These are phyloP conservation scores for Todiramphus saurophagus DNA, from an alignment of 2,113 vertebrate genomes.

Conservation along the genomic window DNA sequence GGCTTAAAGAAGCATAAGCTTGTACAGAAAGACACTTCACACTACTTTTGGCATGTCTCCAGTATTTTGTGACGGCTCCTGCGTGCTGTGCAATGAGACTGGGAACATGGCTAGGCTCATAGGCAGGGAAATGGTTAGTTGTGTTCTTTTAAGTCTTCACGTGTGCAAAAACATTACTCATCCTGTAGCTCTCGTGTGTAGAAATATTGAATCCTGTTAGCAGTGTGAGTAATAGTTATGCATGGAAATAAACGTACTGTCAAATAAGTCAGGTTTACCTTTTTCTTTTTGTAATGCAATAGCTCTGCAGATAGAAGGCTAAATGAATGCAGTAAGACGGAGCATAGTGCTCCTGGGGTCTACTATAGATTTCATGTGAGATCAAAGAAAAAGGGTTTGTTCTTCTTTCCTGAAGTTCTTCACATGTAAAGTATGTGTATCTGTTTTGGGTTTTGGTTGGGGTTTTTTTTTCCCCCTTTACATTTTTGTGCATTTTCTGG, in stretches of 20 bases:
- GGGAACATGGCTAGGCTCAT: neutral
- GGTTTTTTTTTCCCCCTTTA: neutral
- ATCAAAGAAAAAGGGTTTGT: neutral
- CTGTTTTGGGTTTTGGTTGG: neutral
- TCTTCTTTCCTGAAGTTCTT: neutral
- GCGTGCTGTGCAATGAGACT: neutral
- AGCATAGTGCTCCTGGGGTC: neutral
- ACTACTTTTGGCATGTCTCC: neutral
- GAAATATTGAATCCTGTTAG: slow-evolving; percentile 23
- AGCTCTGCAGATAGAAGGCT: neutral
- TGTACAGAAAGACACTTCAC: neutral
- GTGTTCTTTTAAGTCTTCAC: neutral
- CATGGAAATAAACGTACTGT: slow-evolving; percentile 13
- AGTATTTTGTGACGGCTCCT: neutral
- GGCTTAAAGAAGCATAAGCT: neutral
- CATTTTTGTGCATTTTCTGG: neutral
- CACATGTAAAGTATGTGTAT: neutral
- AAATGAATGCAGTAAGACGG: neutral
- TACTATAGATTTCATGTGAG: neutral
- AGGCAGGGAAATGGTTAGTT: neutral
- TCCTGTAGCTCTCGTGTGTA: neutral
- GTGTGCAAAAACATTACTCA: neutral
- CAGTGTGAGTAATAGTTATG: neutral
- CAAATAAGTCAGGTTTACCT: neutral
- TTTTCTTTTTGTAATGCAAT: neutral